Evolutionary conservation across 2,888 invertebrate species (phyloP), one percentile per base, ranked within the genome.

Genomic region (Drosophila mercatorum): DNA sequence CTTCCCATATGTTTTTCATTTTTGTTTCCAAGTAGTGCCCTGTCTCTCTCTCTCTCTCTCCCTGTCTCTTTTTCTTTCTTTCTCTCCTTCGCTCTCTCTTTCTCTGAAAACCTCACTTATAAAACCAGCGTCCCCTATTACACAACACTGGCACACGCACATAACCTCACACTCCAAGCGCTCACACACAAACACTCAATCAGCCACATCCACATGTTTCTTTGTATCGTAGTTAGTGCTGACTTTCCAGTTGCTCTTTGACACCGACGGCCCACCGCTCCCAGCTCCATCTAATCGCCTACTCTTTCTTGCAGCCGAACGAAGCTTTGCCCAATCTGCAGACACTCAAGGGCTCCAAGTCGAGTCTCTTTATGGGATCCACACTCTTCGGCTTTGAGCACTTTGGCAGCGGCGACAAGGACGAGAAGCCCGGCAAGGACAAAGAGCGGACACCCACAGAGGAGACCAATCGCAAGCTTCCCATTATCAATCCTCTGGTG

Each of bases 401-500:
- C 12, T 92, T 93, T 4, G 68, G 55, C 34, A 43, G 69, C 1
- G 72, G 68, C 43, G 93, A 93, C 34, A 84, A 91, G 22, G 93
- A 93, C 17, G 93, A 93, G 0, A 91, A 91, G 60, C 88, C 91
- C 38, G 73, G 77, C 65, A 92, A 93, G 60, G 92, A 93, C 68
- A 92, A 83, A 38, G 90, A 91, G 43, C 83, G 80, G n/a, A 81
- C 87, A 10, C 77, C 79, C 4, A 59, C 68, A 36, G 94, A 94
- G 0, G 94, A 94, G 58, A 94, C 95, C 22, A 94, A 94, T 14
- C 97, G 96, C 88, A 95, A 95, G 75, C 93, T 98, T 60, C 98
- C 98, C 2, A 98, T 98, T 74, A 98, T 98, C 79, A 98, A 98
- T 93, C 98, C 98, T 0, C 93, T 98, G 47, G 97, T 98, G 34